Base-by-base conservation (phyloP, 1,140 invertebrate species). In the Aphidius ervi region DNA sequence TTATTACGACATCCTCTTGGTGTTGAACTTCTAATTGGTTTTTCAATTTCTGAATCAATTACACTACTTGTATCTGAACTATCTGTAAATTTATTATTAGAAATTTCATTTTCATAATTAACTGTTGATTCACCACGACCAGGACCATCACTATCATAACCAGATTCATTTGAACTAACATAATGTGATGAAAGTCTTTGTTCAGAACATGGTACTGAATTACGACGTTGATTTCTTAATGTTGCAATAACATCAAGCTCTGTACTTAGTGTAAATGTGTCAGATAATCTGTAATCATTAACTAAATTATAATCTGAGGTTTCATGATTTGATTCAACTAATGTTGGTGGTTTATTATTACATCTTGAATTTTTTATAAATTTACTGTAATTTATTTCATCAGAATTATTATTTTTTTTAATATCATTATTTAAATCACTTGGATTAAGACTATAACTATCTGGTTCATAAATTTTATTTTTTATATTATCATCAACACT, bases 121-220 rank as follows among this genome's bases (percentile, higher is more conserved):
- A 70, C 70, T 0, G 72, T 73, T 0, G 72, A 76, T 55, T 80
- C 76, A 10, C 63, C 63, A 10, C 76, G 71, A 1, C 76, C 68
- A 0, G 87, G 82, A 10, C 88, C 86, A 67, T 91, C 89, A 72
- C 89, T 91, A 65, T 92, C 89, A 71, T 91, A 91, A 20, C 90
- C 90, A 41, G 89, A 91, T 76, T 91, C 90, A 71, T 91, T 91
- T 39, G 88, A 91, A 74, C 88, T 90, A 9, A 91, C 84, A 72
- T 89, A 89, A 74, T 87, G 79, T 20, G 76, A 79, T 2, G 78
- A 79, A 31, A 80, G 61, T 61, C 77, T 71, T 58, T 78, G 78
- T 55, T 79, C 75, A n/a, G 68, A 68, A 20, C 70, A 76, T 0
- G 71, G 73, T 3, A 72, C 74, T 1, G 75, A 77, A 43, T 78